Evolutionary conservation across 2,113 vertebrate species (phyloP).

Genomic region (Sitta europaea): DNA sequence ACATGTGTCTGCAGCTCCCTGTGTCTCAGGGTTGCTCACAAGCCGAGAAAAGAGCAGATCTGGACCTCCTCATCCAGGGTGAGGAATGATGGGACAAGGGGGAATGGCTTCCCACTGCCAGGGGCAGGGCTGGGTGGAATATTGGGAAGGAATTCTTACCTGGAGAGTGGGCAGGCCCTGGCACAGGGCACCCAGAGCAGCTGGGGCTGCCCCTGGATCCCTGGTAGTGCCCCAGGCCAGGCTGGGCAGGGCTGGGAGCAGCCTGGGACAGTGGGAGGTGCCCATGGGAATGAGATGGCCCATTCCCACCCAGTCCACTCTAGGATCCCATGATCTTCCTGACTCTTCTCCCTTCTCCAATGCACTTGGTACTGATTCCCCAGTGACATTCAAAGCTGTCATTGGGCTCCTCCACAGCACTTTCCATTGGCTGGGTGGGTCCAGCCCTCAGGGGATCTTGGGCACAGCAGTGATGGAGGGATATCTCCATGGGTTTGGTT

Average conservation of each 20-base stretch:
- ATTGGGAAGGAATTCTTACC: accelerated
- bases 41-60: background rate
- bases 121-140: accelerated
- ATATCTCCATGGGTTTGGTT: background rate
- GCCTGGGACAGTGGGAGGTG: accelerated
- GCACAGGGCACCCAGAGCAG: background rate
- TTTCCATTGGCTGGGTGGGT: background rate
- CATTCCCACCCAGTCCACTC: background rate
- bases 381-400: background rate
- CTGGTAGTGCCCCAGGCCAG: background rate
- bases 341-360: background rate
- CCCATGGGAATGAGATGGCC: accelerated
- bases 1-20: background rate
- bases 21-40: background rate
- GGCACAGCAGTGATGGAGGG: background rate
- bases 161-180: background rate
- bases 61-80: background rate
- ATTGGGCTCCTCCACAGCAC: background rate
- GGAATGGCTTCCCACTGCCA: background rate
- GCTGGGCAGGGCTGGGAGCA: accelerated
- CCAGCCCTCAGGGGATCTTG: background rate
- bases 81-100: background rate
- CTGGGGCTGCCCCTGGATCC: background rate
- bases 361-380: background rate
- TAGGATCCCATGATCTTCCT: background rate